These are phyloP conservation scores for Drosophila sproati DNA, from an alignment of 1,140 invertebrate species.

Conservation along the genomic window DNA sequence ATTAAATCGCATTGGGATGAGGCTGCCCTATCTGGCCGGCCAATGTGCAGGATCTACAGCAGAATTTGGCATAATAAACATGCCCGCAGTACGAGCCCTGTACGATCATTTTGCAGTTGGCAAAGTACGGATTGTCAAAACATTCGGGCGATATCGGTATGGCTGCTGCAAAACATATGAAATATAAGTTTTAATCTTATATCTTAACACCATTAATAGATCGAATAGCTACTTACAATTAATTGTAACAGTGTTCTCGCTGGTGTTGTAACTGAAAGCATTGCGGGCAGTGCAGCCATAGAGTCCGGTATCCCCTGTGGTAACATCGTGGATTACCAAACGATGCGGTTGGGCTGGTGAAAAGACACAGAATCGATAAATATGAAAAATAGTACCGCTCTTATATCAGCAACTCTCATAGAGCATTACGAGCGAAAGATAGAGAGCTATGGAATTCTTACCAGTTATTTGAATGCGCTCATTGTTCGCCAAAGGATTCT, in stretches of 20 bases:
- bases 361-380: background rate
- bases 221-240: conserved; percentile 86
- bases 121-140: conserved; percentile 94
- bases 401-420: too few species aligned
- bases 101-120: conserved; percentile 95
- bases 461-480: conserved; percentile 74
- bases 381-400: too few species aligned
- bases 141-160: conserved; percentile 91
- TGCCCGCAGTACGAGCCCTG: conserved; percentile 92
- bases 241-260: conserved; percentile 88
- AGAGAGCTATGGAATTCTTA: conserved; percentile 17
- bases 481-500: conserved; percentile 77
- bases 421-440: too few species aligned
- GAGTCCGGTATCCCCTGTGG: conserved; percentile 89
- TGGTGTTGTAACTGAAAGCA: conserved; percentile 87
- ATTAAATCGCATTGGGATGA: conserved; percentile 79
- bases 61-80: conserved; percentile 95
- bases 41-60: conserved; percentile 95
- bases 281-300: conserved; percentile 93
- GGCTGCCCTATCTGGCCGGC: conserved; percentile 87
- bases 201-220: too few species aligned
- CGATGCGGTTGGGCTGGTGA: conserved; percentile 86
- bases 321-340: conserved; percentile 88
- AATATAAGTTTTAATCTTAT: background rate
- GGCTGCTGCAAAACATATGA: conserved; percentile 86